These are phyloP conservation scores for Chrysomela aeneicollis DNA, from an alignment of 2,888 invertebrate species.

Conservation along the genomic window DNA sequence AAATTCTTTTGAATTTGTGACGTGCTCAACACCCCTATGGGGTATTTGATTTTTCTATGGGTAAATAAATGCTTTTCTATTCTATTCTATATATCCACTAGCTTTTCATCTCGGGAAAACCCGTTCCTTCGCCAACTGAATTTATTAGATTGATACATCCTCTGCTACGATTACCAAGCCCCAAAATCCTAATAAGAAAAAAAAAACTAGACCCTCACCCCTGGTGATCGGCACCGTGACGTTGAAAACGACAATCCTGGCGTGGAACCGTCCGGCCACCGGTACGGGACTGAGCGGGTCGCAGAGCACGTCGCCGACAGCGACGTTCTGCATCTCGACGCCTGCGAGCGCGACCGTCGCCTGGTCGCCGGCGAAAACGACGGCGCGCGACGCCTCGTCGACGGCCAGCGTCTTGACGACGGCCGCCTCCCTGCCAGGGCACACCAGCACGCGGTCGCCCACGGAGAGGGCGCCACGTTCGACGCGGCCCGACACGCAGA, in stretches of 20 bases:
- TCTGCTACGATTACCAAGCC: no score
- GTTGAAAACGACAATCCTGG: slow-evolving; percentile 93
- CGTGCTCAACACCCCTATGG: no score
- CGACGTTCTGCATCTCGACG: slow-evolving; percentile 84
- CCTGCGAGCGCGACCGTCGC: slow-evolving; percentile 83
- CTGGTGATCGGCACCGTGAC: slow-evolving; percentile 89
- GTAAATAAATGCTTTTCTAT: no score
- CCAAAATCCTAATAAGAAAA: no score
- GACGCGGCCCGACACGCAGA: slow-evolving; percentile 89
- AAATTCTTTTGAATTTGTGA: no score
- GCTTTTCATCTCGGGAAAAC: no score
- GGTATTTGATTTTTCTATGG: no score
- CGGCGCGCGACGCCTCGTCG: slow-evolving; percentile 74
- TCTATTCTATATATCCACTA: no score
- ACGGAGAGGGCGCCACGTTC: slow-evolving; percentile 89
- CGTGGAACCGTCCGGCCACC: slow-evolving; percentile 82
- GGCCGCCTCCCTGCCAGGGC: slow-evolving; percentile 86
- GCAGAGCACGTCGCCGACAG: slow-evolving; percentile 88
- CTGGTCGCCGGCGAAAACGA: slow-evolving; percentile 95
- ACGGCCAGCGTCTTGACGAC: slow-evolving; percentile 78
- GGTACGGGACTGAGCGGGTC: slow-evolving; percentile 83
- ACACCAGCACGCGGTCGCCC: slow-evolving; percentile 87
- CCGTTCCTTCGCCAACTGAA: no score
- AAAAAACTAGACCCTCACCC: no score
- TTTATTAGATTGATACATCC: no score